Conservation (phyloP, 2,113 vertebrate species). For the Anoplopoma fimbria region DNA sequence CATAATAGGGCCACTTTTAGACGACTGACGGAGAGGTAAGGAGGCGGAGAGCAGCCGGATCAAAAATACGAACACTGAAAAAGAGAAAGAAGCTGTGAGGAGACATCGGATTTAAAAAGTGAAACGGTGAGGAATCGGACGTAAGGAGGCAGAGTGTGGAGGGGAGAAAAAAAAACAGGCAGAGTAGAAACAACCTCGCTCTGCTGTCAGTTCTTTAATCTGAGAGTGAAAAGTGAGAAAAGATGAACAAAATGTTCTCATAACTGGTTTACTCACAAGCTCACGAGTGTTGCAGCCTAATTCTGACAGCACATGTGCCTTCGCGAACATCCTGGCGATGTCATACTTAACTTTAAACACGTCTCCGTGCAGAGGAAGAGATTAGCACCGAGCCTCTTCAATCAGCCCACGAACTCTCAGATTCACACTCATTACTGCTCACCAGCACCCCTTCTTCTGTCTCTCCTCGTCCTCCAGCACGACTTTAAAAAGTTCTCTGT, state of each 20-base stretch:
- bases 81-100: neutral
- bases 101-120: slow-evolving; percentile 66
- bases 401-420: slow-evolving; percentile 25
- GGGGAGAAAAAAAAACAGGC: slow-evolving; percentile 30
- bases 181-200: slow-evolving; percentile 10
- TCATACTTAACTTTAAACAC: slow-evolving; percentile 31
- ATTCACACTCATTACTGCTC: slow-evolving; percentile 13
- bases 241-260: slow-evolving; percentile 25
- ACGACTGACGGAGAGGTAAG: slow-evolving; percentile 35
- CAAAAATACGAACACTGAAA: neutral
- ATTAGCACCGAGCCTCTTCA: slow-evolving; percentile 42
- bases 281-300: slow-evolving; percentile 6
- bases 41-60: slow-evolving; percentile 82
- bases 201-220: slow-evolving; percentile 17
- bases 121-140: slow-evolving; percentile 70
- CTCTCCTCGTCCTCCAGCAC: slow-evolving; percentile 20
- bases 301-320: slow-evolving; percentile 6
- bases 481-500: slow-evolving; percentile 10
- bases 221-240: neutral
- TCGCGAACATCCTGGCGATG: slow-evolving; percentile 20
- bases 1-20: too few species aligned
- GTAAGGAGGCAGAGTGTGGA: slow-evolving; percentile 3
- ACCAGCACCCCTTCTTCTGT: neutral
- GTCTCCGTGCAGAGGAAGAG: too few species aligned
- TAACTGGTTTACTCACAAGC: slow-evolving; percentile 2